Conservation (phyloP, 2,888 invertebrate species). For the Polydrusus cervinus region DNA sequence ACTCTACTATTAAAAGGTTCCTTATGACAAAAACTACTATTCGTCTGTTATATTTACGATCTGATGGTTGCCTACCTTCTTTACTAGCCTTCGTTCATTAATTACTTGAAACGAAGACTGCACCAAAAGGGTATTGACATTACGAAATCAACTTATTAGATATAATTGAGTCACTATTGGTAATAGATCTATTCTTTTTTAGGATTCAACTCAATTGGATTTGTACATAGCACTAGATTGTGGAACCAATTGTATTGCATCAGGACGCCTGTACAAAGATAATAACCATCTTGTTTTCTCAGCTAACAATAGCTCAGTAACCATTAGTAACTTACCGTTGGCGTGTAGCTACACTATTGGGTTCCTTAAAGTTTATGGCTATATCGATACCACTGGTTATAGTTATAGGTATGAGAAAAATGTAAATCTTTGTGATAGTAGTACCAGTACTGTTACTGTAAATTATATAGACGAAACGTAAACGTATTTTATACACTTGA, state of each 20-base stretch:
- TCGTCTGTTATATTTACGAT: no score
- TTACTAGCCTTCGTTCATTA: no score
- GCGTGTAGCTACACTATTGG: slow-evolving; percentile 53
- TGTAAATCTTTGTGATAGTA: slow-evolving; percentile 42
- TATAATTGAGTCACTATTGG: not conserved
- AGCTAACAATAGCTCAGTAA: slow-evolving; percentile 51
- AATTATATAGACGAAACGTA: not conserved
- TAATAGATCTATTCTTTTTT: not conserved
- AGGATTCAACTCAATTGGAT: slow-evolving; percentile 53
- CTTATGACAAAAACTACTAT: no score
- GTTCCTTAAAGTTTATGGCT: slow-evolving; percentile 56
- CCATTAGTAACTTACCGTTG: slow-evolving; percentile 48
- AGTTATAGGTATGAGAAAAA: slow-evolving; percentile 21
- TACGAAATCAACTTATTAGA: no score
- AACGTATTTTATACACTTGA: not conserved
- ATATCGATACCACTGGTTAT: slow-evolving; percentile 38
- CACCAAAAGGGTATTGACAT: no score
- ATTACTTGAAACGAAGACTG: no score
- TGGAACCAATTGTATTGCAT: slow-evolving; percentile 53
- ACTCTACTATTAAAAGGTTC: no score
- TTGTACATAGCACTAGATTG: slow-evolving; percentile 57
- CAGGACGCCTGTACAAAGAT: slow-evolving; percentile 54
- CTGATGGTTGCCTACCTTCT: no score
- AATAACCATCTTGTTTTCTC: slow-evolving; percentile 46
- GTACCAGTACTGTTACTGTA: not conserved